Base-by-base conservation (phyloP, 2,797 vertebrate species). In the Brotula barbata region DNA sequence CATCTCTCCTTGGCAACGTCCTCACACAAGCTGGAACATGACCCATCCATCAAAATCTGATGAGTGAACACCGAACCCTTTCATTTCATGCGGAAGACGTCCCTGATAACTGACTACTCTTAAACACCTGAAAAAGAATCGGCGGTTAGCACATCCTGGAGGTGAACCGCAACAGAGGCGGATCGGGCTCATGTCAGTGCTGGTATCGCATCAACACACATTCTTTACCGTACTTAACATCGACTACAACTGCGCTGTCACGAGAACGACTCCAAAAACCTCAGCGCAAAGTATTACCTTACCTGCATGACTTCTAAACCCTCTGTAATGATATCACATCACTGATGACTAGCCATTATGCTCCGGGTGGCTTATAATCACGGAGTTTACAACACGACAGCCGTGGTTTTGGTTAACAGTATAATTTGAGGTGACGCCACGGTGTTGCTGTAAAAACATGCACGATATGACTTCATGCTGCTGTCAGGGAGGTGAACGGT, bases 281-380 rank as follows among this genome's bases (percentile, higher is more conserved):
- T 37, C 48, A 43, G 53, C 17, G 55, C 53, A 62, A 57, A 51
- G 16, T 10, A 1, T 15, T 8, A 55, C 23, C 21, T 58, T 44
- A 81, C 49, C 72, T 63, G 31, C 54, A 51, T 42, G 22, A 28
- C 54, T 25, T 5, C 50, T n/a, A 44, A 73, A 65, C 52, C 62
- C 58, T 28, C 54, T 68, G 67, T 54, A 75, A 79, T 74, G 58
- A 80, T 65, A 79, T 81, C 65, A 78, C 36, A 73, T 71, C 51
- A 60, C 54, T 41, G 75, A 85, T 77, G 28, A 64, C 76, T 70
- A 58, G 67, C 58, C 49, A 45, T 79, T 70, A 61, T 64, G 39
- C 56, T 64, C 15, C 41, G 58, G 54, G 52, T 54, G 63, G 58
- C 77, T 80, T 76, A 52, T 76, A 83, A 83, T 83, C 47, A 83